Evolutionary conservation across 2,888 invertebrate genomes (phyloP), one percentile per base, ranked within the genome.

Genomic region (Fissipunctia ypsillon): DNA sequence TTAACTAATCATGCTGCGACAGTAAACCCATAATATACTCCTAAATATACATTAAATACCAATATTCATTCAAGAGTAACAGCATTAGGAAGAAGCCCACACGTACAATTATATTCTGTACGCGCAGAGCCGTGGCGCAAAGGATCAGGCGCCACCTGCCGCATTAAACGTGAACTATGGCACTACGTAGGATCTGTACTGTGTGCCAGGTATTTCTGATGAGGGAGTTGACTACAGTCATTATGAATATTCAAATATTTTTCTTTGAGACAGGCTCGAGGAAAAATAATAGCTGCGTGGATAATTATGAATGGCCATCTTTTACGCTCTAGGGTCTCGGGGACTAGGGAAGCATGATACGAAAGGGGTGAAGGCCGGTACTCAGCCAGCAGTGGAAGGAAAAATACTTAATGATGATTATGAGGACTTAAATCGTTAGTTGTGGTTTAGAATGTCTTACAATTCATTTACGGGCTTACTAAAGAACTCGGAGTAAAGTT

Each of bases 111-210:
- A 57, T 70, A 50, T 69, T 63, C 67, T 2, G 63, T 52, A 52
- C 75, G 75, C 68, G 80, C 41, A 61, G 60, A 22, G 48, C 22
- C 67, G 57, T 31, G 59, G 45, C 41, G 69, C 54, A 67, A 43
- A 69, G 69, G 28, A 60, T 63, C 50, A 80, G 85, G 84, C 84
- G 86, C 86, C 86, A 84, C 84, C 78, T 85, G 85, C 52, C 78
- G 84, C 65, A 72, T 72, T 73, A 66, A 57, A n/a, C 43, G 66
- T 82, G 78, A 82, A 84, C 70, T 76, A 73, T 81, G 63, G 75
- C 41, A 14, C 43, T 57, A 80, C 83, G 80, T 83, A 80, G 80
- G 83, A 52, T 68, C 41, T n/a, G n/a, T n/a, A 19, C 31, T 25
- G 52, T 38, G 52, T 22, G 73, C 79, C 64, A 54, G 57, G 75